Evolutionary conservation across 1,140 invertebrate species (phyloP).

Genomic region (Chlorops oryzae): DNA sequence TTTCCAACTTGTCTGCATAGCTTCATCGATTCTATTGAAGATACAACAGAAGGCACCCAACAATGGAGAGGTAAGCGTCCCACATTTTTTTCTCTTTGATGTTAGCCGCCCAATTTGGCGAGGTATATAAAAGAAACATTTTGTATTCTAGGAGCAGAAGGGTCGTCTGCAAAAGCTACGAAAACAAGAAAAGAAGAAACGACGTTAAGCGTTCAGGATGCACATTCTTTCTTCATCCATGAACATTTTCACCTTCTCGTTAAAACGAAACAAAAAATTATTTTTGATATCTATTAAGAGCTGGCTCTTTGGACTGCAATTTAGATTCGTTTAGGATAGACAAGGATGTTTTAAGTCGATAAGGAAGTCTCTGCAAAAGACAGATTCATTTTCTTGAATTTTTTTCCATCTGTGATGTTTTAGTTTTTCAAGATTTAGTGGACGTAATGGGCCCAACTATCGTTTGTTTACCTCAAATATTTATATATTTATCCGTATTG

Average conservation of each 20-base stretch:
- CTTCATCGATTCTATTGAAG: conserved; percentile 16
- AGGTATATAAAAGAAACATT: background rate
- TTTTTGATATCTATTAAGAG: background rate
- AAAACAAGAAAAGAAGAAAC: conserved; percentile 41
- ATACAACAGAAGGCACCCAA: background rate
- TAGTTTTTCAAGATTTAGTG: too few relatives aligned
- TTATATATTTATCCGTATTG: too few relatives aligned
- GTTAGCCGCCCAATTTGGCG: too few relatives aligned
- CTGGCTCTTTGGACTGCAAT: background rate
- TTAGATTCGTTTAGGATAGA: background rate
- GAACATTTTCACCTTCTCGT: background rate
- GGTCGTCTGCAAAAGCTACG: conserved; percentile 38
- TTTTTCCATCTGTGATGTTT: too few relatives aligned
- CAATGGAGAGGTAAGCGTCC: conserved; percentile 4
- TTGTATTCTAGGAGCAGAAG: background rate
- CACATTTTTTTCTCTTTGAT: too few relatives aligned
- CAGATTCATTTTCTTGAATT: too few relatives aligned
- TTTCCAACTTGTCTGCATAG: conserved; percentile 38
- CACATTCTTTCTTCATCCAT: too few relatives aligned
- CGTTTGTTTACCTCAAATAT: too few relatives aligned
- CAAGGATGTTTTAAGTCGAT: background rate
- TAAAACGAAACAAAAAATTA: background rate
- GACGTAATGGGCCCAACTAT: too few relatives aligned
- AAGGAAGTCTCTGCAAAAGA: too few relatives aligned
- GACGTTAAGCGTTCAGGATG: conserved; percentile 27